These are phyloP conservation scores for Drosophila nebulosa DNA, from an alignment of 1,140 invertebrate species.

Conservation along the genomic window DNA sequence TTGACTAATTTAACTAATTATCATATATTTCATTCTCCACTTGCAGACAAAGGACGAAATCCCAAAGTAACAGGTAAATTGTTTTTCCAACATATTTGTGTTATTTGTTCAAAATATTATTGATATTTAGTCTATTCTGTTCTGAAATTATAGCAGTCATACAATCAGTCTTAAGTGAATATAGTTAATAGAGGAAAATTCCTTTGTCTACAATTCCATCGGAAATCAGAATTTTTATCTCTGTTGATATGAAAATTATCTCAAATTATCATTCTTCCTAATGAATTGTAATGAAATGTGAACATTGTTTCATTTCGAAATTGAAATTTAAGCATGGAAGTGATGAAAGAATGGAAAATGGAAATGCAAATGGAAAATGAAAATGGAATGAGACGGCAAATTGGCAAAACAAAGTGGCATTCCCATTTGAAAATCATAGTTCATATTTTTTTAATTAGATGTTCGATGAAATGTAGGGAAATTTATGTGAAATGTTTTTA, in stretches of 20 bases:
- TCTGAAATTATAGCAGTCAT: no score
- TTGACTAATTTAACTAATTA: slow-evolving; percentile 2
- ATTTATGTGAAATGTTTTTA: slow-evolving; percentile 1
- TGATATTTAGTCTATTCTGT: no score
- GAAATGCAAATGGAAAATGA: background rate
- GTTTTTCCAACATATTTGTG: background rate
- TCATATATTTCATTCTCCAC: background rate
- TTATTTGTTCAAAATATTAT: background rate
- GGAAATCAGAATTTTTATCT: no score
- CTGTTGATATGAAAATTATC: no score
- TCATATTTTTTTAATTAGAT: slow-evolving; percentile 2
- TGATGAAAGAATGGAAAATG: no score
- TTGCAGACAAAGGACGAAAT: background rate
- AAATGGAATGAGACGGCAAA: background rate
- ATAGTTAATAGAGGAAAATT: no score
- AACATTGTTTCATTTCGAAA: background rate
- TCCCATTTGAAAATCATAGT: background rate
- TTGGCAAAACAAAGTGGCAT: background rate
- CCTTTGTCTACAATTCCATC: no score
- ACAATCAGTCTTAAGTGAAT: no score
- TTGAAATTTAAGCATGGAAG: background rate
- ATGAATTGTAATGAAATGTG: background rate
- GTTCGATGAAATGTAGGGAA: background rate
- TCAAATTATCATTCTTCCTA: background rate
- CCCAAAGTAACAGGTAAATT: background rate